Evolutionary conservation across 2,888 invertebrate species (phyloP), one percentile per base, ranked within the genome.

Genomic region (Ophonus ardosiacus): DNA sequence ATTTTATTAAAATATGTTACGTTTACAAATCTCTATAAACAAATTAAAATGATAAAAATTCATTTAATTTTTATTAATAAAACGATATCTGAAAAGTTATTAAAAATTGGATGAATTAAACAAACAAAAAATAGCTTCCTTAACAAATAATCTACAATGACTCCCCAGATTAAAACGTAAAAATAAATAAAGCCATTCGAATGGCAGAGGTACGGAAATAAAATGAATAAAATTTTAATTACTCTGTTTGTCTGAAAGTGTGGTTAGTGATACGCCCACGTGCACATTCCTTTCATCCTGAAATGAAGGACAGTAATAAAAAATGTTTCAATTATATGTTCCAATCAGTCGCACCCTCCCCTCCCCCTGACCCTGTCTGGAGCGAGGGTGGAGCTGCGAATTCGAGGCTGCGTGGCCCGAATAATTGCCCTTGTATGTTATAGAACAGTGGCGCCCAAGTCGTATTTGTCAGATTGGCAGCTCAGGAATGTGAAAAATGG

Each of bases 321-420:
- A 83, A 83, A 83, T 83, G 83, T 83, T 83, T 83, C 83, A 83
- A 83, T 83, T 83, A 83, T 83, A 43, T 83, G 83, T 83, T 83
- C 76, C 83, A 83, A 83, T 83, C 83, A 83, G 76, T 21, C 38
- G 43, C 10, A 21, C 71, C 24, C 24, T 13, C 74, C 40, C 71
- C 10, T 18, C 31, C 7, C 31, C 31, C 3, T 31, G 31, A 31
- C 6, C 31, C 2, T 31, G 31, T 5, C 31, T 31, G 31, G 3
- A 31, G 21, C 65, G 7, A 15, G 31, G 18, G 13, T 40, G 40
- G 40, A 68, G 38, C 40, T 65, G 40, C 43, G 71, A 74, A 74
- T 18, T 40, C 17, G 71, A 74, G 31, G 18, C 59, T 18, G 18
- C 21, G 15, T 43, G 81, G 65, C 65, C 65, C 65, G 81, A 65